These are phyloP conservation scores for Orchesella flavescens DNA, from an alignment of 2,888 invertebrate genomes.

Conservation along the genomic window DNA sequence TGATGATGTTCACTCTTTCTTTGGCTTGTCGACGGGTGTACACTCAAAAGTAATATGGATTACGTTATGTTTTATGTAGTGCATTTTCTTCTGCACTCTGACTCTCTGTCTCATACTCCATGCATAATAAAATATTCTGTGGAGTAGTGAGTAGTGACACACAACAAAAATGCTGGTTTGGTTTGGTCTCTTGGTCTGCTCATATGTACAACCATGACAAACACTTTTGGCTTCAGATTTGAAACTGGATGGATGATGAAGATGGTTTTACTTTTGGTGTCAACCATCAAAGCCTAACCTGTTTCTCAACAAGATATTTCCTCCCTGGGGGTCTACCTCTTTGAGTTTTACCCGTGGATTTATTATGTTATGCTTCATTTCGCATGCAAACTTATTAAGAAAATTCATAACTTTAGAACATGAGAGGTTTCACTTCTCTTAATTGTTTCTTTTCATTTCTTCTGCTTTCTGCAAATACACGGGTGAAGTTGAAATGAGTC, in stretches of 20 bases:
- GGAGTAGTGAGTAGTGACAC: no score
- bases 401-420: neutral
- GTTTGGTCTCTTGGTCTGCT: neutral
- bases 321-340: constrained; percentile 29
- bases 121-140: no score
- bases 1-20: neutral
- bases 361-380: neutral
- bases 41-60: neutral
- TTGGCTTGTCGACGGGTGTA: no score
- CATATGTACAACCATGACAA: neutral
- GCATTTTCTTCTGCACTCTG: neutral
- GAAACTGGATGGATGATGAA: constrained; percentile 24
- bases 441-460: constrained; percentile 13
- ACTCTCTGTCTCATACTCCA: neutral
- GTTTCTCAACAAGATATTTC: constrained; percentile 29
- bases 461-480: no score
- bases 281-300: constrained; percentile 1
- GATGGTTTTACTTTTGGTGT: constrained; percentile 16
- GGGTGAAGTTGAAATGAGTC: no score
- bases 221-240: neutral
- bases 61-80: neutral
- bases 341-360: neutral
- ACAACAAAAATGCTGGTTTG: no score
- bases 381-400: neutral
- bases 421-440: no score